These are phyloP conservation scores for Balaenoptera acutorostrata DNA, from an alignment of 2,113 vertebrate genomes.

Conservation along the genomic window DNA sequence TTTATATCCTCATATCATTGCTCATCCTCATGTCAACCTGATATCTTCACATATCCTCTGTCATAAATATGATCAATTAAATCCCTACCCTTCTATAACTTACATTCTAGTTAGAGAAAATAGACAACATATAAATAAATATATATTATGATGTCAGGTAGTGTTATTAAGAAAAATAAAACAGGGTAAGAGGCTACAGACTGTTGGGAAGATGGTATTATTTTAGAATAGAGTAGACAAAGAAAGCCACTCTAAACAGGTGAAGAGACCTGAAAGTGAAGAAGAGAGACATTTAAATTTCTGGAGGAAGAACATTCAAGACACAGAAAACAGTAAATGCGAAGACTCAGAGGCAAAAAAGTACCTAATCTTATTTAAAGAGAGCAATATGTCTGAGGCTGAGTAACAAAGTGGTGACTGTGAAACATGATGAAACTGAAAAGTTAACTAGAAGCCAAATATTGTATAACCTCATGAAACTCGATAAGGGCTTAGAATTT, in stretches of 20 bases:
- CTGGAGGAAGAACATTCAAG: neutral
- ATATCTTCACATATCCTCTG: neutral
- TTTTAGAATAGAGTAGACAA: neutral
- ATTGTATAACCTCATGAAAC: neutral
- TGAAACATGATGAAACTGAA: neutral
- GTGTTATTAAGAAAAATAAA: neutral
- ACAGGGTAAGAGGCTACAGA: neutral
- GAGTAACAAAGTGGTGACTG: neutral
- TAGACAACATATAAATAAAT: neutral
- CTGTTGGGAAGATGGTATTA: neutral
- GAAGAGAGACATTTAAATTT: neutral
- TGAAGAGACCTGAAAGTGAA: neutral
- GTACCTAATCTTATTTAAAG: neutral
- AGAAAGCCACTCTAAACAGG: neutral
- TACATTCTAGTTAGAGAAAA: slow-evolving; percentile 16
- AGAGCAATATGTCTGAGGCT: neutral
- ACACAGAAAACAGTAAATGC: neutral
- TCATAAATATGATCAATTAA: neutral
- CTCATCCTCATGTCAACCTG: neutral
- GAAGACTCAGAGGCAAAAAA: neutral
- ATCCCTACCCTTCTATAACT: neutral
- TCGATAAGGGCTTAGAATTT: neutral
- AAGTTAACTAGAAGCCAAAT: neutral
- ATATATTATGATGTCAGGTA: neutral
- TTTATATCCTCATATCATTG: neutral